These are phyloP conservation scores for Goniozus legneri DNA, from an alignment of 1,140 invertebrate genomes.

Conservation along the genomic window DNA sequence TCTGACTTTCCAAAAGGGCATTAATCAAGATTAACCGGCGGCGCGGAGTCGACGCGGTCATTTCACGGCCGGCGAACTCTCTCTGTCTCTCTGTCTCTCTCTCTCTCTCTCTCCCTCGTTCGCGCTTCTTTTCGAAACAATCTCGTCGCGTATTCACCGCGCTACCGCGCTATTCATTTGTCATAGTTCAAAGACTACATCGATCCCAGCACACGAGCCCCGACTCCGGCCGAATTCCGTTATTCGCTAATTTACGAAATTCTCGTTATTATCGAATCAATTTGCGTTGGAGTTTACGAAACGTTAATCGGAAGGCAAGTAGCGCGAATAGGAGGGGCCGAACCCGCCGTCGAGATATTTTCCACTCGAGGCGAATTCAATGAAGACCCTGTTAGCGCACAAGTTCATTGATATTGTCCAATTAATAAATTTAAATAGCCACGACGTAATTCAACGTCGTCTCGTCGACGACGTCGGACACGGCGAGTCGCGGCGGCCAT, in stretches of 20 bases:
- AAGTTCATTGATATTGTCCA: constrained; percentile 51
- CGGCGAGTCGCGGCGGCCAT: neutral
- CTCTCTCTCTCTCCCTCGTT: no score
- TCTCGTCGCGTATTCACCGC: constrained; percentile 18
- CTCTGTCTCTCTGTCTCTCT: constrained; percentile 1
- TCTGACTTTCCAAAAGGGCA: constrained; percentile 45
- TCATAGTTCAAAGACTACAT: constrained; percentile 17
- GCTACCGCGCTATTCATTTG: constrained; percentile 30
- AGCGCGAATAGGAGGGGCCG: no score
- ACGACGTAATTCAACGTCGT: constrained; percentile 35
- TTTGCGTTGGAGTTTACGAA: no score
- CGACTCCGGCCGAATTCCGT: no score
- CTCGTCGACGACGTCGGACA: constrained; percentile 15
- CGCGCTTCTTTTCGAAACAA: constrained; percentile 2
- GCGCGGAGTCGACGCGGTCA: constrained; percentile 26
- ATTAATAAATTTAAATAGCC: constrained; percentile 51
- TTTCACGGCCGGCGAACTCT: constrained; percentile 16
- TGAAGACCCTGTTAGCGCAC: constrained; percentile 44
- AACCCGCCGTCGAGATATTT: no score
- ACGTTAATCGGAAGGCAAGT: no score
- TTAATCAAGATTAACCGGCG: constrained; percentile 52
- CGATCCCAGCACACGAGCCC: no score
- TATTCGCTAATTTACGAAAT: no score
- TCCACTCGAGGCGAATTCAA: constrained; percentile 42
- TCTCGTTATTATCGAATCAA: no score